Evolutionary conservation across 2,888 invertebrate genomes (phyloP).

Genomic region (Aquatica leii): DNA sequence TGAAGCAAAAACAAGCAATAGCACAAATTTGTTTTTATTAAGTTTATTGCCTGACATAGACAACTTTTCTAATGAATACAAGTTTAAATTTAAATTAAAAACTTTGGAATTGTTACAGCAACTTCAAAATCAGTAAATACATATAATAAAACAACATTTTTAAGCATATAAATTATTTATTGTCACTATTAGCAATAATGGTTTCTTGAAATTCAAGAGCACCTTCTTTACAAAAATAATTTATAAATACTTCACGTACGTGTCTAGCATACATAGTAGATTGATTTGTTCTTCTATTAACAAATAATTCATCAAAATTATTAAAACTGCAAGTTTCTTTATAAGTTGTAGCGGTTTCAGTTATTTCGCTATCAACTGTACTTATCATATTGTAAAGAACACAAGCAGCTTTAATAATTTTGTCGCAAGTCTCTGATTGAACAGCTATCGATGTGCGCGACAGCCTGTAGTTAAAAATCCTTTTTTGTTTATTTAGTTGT

Average conservation of each 20-base stretch:
- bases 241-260: slow-evolving; percentile 3
- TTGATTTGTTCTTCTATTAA: not conserved
- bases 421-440: slow-evolving; percentile 13
- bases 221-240: slow-evolving; percentile 3
- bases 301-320: not conserved
- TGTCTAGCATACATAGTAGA: not conserved
- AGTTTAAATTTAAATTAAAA: not conserved
- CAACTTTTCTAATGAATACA: not conserved
- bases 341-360: not conserved
- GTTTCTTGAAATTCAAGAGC: slow-evolving; percentile 3
- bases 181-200: slow-evolving; percentile 4
- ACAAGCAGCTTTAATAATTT: slow-evolving; percentile 9
- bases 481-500: not conserved
- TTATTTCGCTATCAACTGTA: not conserved
- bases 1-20: not conserved
- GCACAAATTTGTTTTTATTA: slow-evolving; percentile 3
- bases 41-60: not conserved
- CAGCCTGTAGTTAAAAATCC: no score
- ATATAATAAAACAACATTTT: slow-evolving; percentile 4
- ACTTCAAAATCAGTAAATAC: slow-evolving; percentile 3
- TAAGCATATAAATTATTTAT: not conserved
- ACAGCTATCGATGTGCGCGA: slow-evolving; percentile 1
- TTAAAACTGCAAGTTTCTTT: not conserved
- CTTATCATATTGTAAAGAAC: slow-evolving; percentile 8
- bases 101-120: not conserved